Evolutionary conservation across 1,140 invertebrate genomes (phyloP).

Genomic region (Campoletis sonorensis): DNA sequence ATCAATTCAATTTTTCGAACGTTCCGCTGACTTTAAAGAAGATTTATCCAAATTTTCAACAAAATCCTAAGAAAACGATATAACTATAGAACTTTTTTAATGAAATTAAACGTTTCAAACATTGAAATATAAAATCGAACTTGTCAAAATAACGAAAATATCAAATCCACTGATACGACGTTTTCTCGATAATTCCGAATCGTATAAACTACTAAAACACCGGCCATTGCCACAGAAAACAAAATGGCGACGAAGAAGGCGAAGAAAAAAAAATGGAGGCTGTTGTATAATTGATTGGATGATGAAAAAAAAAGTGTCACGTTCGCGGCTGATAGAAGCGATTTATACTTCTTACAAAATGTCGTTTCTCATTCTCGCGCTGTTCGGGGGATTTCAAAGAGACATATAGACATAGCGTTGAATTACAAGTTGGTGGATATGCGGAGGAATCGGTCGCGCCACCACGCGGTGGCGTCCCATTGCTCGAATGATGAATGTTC

Average conservation of each 20-base stretch:
- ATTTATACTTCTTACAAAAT: neutral
- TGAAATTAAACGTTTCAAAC: too few relatives aligned
- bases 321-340: neutral
- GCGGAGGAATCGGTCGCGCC: neutral
- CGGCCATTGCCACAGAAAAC: too few relatives aligned
- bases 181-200: too few relatives aligned
- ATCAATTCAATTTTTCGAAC: too few relatives aligned
- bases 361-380: neutral
- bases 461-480: conserved; percentile 45
- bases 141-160: too few relatives aligned
- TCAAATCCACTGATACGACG: too few relatives aligned
- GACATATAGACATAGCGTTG: neutral
- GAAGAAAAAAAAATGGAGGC: neutral
- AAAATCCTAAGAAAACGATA: too few relatives aligned
- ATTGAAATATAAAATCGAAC: too few relatives aligned
- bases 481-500: conserved; percentile 58
- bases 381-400: neutral
- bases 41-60: too few relatives aligned
- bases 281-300: neutral
- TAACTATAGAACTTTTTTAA: too few relatives aligned
- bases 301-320: conserved; percentile 1
- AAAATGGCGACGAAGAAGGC: neutral
- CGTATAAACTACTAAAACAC: too few relatives aligned
- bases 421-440: conserved; percentile 9
- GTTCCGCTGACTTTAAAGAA: too few relatives aligned